Conservation (phyloP, 1,140 invertebrate species). For the Copidosoma floridanum region DNA sequence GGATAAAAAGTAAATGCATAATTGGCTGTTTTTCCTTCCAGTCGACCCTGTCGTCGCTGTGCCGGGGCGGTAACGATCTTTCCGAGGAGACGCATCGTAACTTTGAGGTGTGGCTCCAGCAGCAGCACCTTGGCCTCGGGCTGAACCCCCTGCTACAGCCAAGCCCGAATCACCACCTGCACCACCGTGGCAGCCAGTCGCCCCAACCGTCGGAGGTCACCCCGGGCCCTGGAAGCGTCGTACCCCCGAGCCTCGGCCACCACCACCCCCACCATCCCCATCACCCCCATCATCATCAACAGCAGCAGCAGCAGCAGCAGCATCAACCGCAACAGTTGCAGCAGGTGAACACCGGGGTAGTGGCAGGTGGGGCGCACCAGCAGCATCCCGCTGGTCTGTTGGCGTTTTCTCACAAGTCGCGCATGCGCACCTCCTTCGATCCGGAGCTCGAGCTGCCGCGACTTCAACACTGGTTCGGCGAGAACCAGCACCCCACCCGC, state of each 20-base stretch:
- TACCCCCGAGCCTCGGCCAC: slow-evolving; percentile 29
- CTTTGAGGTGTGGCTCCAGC: slow-evolving; percentile 65
- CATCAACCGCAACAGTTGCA: too few species aligned
- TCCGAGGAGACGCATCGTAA: slow-evolving; percentile 73
- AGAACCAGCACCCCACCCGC: slow-evolving; percentile 92
- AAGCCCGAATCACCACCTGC: slow-evolving; percentile 39
- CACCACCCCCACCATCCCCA: not conserved
- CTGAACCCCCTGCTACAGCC: slow-evolving; percentile 57
- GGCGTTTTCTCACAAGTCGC: slow-evolving; percentile 80
- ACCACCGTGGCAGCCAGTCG: slow-evolving; percentile 33
- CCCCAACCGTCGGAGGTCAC: slow-evolving; percentile 42
- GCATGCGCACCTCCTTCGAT: slow-evolving; percentile 91
- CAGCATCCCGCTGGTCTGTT: slow-evolving; percentile 71
- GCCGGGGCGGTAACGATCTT: slow-evolving; percentile 69
- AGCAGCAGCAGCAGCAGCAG: too few species aligned
- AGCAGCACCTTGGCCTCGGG: slow-evolving; percentile 60
- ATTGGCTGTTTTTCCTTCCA: too few species aligned
- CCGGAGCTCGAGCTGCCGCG: slow-evolving; percentile 93
- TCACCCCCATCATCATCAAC: not conserved
- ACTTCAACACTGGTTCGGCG: slow-evolving; percentile 91
- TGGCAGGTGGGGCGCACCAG: too few species aligned
- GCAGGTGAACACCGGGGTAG: not conserved
- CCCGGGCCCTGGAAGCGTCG: too few species aligned
- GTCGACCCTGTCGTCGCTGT: slow-evolving; percentile 75
- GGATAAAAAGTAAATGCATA: too few species aligned